phyloP scores from a whole-genome alignment of 2,888 invertebrate genomes.

The Pimpla rufipes region DNA sequence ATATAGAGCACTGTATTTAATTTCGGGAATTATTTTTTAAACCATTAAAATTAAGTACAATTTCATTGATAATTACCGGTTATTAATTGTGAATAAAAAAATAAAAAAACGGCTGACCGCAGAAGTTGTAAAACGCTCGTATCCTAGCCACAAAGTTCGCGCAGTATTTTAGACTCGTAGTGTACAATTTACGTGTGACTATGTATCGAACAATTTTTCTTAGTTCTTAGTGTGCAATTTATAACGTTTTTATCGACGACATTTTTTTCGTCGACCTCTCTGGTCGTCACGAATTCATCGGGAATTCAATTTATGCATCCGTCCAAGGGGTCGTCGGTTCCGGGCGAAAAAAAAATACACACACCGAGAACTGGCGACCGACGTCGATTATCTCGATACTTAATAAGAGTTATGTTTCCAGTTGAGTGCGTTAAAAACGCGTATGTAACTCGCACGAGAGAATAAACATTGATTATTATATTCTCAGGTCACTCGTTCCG shows the following conservation, averaged over 20 bases:
- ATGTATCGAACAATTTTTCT: neutral
- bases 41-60: no score
- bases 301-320: conserved; percentile 57
- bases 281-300: conserved; percentile 51
- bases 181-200: conserved; percentile 25
- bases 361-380: conserved; percentile 13
- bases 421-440: conserved; percentile 20
- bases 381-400: conserved; percentile 52
- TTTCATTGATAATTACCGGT: no score
- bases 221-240: conserved; percentile 17
- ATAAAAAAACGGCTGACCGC: neutral
- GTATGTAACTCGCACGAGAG: conserved; percentile 50
- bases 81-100: neutral
- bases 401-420: conserved; percentile 58
- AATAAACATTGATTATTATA: conserved; percentile 61
- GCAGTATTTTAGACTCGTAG: conserved; percentile 42
- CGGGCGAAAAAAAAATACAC: conserved; percentile 45
- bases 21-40: neutral
- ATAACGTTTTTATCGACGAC: conserved; percentile 7
- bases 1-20: no score
- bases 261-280: neutral
- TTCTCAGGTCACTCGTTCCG: conserved; percentile 56
- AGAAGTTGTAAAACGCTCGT: neutral
- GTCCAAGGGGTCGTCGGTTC: conserved; percentile 62
- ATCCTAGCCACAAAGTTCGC: conserved; percentile 12